Percentiles rank a stretch among this genome's conserved stretches.
Conservation (phyloP, 1,140 invertebrate species). For the Phymastichus coffea region DNA sequence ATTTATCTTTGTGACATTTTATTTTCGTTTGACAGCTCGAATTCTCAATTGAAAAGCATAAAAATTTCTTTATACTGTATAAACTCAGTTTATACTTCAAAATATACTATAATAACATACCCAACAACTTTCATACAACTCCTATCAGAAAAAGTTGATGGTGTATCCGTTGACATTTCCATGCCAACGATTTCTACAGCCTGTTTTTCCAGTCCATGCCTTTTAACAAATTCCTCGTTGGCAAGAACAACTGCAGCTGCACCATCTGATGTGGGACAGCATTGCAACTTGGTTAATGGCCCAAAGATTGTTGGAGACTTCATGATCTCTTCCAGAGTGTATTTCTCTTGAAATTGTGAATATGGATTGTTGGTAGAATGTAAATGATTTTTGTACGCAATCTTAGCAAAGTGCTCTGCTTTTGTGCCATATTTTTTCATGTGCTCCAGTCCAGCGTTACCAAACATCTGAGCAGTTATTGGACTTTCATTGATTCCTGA, state of each 20-base stretch:
- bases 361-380: constrained; percentile 96
- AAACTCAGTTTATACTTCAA: neutral
- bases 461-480: constrained; percentile 93
- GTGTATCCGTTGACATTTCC: constrained; percentile 93
- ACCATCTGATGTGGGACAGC: constrained; percentile 97
- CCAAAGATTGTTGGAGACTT: constrained; percentile 83
- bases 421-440: constrained; percentile 97
- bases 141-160: constrained; percentile 79
- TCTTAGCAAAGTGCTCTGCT: constrained; percentile 92
- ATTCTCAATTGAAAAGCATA: no score
- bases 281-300: constrained; percentile 92
- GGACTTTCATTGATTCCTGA: constrained; percentile 71
- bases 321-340: constrained; percentile 85
- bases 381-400: constrained; percentile 96
- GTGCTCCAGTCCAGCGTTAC: constrained; percentile 93
- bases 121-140: constrained; percentile 85
- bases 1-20: no score
- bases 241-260: constrained; percentile 88
- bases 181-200: constrained; percentile 95
- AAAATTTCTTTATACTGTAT: no score
- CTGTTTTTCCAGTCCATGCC: constrained; percentile 76
- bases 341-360: constrained; percentile 90
- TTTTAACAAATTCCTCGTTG: constrained; percentile 86
- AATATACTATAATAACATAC: no score
- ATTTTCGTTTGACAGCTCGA: no score